Percentiles rank a stretch among this genome's conserved stretches.
phyloP scores from a whole-genome alignment of 1,140 invertebrate species.

The Drosophila parvula region DNA sequence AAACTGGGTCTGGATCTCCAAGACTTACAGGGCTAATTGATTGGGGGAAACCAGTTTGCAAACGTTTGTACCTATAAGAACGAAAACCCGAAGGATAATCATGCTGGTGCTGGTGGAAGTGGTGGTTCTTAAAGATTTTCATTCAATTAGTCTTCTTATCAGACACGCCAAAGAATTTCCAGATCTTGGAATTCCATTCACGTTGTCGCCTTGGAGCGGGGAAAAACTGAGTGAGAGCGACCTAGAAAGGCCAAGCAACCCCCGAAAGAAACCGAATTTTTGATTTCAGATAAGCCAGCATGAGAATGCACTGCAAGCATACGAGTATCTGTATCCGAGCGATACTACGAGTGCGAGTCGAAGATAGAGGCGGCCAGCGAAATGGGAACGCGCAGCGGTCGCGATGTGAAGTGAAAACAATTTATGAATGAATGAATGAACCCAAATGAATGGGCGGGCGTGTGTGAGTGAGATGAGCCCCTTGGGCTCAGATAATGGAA shows the following conservation, averaged over 20 bases:
- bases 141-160: constrained; percentile 44
- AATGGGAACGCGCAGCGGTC: constrained; percentile 44
- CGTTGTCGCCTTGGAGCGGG: constrained; percentile 3
- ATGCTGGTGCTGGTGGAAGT: neutral
- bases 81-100: constrained; percentile 2
- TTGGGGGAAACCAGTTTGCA: constrained; percentile 34
- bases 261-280: constrained; percentile 20
- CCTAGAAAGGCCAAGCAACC: constrained; percentile 45
- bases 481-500: constrained; percentile 59
- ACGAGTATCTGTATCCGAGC: constrained; percentile 52
- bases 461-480: constrained; percentile 53
- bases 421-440: constrained; percentile 67
- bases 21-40: constrained; percentile 19
- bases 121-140: constrained; percentile 23
- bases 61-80: constrained; percentile 32
- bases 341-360: constrained; percentile 43
- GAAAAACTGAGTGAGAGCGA: constrained; percentile 22
- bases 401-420: constrained; percentile 50
- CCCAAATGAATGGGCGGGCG: constrained; percentile 37
- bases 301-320: constrained; percentile 32
- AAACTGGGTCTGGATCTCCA: constrained; percentile 9
- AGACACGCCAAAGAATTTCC: constrained; percentile 40
- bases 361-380: constrained; percentile 53
- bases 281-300: constrained; percentile 59
- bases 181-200: constrained; percentile 38